Percentiles rank a stretch among this genome's conserved stretches.
These are phyloP conservation scores for Megaceryle maxima DNA, from an alignment of 2,113 vertebrate species.

Conservation along the genomic window DNA sequence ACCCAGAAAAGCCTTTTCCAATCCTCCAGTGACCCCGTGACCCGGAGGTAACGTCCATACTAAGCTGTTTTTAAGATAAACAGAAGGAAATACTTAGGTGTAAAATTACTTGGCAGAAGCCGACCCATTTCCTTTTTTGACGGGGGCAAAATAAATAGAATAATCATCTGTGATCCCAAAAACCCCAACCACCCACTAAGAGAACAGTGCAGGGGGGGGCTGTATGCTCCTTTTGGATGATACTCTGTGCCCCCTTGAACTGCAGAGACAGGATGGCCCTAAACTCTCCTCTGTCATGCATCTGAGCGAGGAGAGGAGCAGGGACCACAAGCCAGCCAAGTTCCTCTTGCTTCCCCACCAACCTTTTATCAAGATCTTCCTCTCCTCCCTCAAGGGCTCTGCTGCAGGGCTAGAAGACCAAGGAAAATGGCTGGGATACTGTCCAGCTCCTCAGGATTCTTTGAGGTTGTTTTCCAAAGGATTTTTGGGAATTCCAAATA, in stretches of 20 bases:
- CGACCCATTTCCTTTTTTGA: background rate
- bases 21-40: background rate
- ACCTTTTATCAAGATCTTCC: background rate
- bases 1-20: conserved; percentile 31
- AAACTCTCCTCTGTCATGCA: background rate
- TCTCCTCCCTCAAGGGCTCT: background rate
- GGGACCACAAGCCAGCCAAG: background rate
- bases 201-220: background rate
- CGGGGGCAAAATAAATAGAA: conserved; percentile 52
- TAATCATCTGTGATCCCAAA: background rate
- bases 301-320: background rate
- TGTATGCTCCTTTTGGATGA: accelerated
- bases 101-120: conserved; percentile 66
- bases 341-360: background rate
- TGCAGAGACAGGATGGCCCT: background rate
- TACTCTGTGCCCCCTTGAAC: background rate
- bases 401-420: background rate
- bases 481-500: background rate
- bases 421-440: background rate
- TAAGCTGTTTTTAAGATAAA: conserved; percentile 64
- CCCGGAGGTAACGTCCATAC: conserved; percentile 56
- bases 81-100: conserved; percentile 66
- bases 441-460: background rate
- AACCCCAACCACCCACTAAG: conserved; percentile 43
- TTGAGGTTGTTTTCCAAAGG: background rate